Evolutionary conservation across 1,140 invertebrate species (phyloP), one percentile per base, ranked within the genome.

Genomic region (Temnothorax longispinosus): DNA sequence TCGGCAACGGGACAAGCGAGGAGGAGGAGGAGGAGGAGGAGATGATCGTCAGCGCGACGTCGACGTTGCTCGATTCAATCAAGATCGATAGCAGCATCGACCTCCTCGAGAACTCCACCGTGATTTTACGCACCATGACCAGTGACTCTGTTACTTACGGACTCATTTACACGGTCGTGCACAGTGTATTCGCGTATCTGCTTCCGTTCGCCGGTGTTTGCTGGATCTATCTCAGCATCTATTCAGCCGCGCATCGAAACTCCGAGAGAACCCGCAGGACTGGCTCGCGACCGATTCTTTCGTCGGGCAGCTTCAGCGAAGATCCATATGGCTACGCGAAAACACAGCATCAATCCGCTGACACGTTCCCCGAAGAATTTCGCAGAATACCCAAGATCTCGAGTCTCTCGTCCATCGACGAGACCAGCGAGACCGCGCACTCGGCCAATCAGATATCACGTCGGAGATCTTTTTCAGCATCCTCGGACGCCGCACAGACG

Each of bases 141-240:
- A 54, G 44, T 11, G 64, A 44, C 10, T 60, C 35, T 5, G 38
- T 91, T 8, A 94, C 89, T 38, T 95, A 95, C 67, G 94, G 95
- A 50, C 86, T 93, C 21, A 78, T 94, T 27, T 96, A 96, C 87
- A 91, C 96, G 11, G 89, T 96, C 7, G 88, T 93, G 0, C 96
- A 96, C 88, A 96, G 96, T 60, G 90, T 97, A 2, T 90, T 96
- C 0, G 96, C 96, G 27, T 97, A 97, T 82, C 89, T 97, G n/a
- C 90, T 97, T 62, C 97, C 97, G 0, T 96, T 97, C 74, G 90
- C 96, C 13, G 96, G 96, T 1, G 96, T 98, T 4, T 96, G 96
- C 58, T 97, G 97, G 94, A 97, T 97, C 82, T 98, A 98, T 92
- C 95, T 96, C 64, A 96, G 96, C 56, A 98, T 98, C 80, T 98